These are phyloP conservation scores for Acleris emargana DNA, from an alignment of 2,888 invertebrate species.

Conservation along the genomic window DNA sequence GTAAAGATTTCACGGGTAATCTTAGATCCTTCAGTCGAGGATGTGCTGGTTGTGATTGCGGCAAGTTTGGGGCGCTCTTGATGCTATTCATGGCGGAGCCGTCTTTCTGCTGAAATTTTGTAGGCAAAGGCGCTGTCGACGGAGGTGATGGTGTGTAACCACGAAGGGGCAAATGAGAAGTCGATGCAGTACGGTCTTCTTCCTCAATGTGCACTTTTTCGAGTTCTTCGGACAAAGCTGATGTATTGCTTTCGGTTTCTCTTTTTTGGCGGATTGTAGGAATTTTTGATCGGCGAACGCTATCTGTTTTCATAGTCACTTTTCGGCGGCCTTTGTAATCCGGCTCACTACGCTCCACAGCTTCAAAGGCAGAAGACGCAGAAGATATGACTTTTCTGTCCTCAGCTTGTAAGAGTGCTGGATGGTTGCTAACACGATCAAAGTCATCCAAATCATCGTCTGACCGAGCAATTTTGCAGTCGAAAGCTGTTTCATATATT, in stretches of 20 bases:
- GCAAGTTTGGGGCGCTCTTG: slow-evolving; percentile 91
- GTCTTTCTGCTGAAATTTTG: slow-evolving; percentile 90
- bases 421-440: slow-evolving; percentile 91
- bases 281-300: slow-evolving; percentile 83
- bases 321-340: slow-evolving; percentile 83
- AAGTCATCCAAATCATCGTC: slow-evolving; percentile 92
- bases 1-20: slow-evolving; percentile 87
- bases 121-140: slow-evolving; percentile 92
- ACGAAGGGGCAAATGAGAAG: slow-evolving; percentile 86
- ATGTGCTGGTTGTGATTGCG: slow-evolving; percentile 86
- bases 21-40: slow-evolving; percentile 89
- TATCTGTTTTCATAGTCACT: slow-evolving; percentile 82
- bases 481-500: slow-evolving; percentile 95
- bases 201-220: slow-evolving; percentile 86
- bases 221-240: slow-evolving; percentile 78
- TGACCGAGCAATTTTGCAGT: slow-evolving; percentile 92
- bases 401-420: slow-evolving; percentile 86
- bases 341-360: slow-evolving; percentile 77
- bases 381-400: slow-evolving; percentile 77
- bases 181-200: slow-evolving; percentile 80
- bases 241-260: slow-evolving; percentile 71
- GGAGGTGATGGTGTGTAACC: slow-evolving; percentile 93
- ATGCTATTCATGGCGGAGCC: slow-evolving; percentile 90
- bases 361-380: slow-evolving; percentile 78
- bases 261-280: slow-evolving; percentile 83